phyloP scores from a whole-genome alignment of 2,113 vertebrate genomes.

The Pristiophorus japonicus region DNA sequence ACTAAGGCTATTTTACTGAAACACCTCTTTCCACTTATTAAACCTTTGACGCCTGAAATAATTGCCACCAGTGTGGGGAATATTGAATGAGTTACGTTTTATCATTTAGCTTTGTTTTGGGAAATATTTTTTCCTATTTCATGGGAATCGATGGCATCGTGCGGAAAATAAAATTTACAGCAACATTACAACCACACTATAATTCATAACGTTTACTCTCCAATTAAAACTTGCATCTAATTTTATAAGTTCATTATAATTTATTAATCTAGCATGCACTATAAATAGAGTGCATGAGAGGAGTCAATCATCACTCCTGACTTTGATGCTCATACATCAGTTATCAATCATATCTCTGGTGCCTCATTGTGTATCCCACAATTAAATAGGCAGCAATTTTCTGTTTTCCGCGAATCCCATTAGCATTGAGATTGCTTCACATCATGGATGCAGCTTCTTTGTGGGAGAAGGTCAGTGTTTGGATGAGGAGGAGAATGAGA shows the following conservation, averaged over 20 bases:
- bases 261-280: background rate
- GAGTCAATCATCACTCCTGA: background rate
- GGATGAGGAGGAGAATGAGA: background rate
- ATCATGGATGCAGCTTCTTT: background rate
- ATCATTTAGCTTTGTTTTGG: background rate
- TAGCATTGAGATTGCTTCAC: background rate
- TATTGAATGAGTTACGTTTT: background rate
- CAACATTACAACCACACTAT: background rate
- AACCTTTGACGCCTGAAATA: background rate
- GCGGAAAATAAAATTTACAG: background rate
- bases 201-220: background rate
- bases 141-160: background rate
- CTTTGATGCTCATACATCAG: background rate
- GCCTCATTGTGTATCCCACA: background rate
- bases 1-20: background rate
- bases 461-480: background rate
- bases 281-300: background rate
- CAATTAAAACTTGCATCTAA: background rate
- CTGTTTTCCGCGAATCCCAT: background rate
- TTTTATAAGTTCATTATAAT: background rate
- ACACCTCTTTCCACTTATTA: background rate
- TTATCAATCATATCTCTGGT: background rate
- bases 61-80: background rate
- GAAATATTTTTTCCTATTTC: too few species aligned
- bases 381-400: background rate